These are phyloP conservation scores for Beroe ovata DNA, from an alignment of 37 sponge, comb jelly and placozoan species.

Conservation along the genomic window DNA sequence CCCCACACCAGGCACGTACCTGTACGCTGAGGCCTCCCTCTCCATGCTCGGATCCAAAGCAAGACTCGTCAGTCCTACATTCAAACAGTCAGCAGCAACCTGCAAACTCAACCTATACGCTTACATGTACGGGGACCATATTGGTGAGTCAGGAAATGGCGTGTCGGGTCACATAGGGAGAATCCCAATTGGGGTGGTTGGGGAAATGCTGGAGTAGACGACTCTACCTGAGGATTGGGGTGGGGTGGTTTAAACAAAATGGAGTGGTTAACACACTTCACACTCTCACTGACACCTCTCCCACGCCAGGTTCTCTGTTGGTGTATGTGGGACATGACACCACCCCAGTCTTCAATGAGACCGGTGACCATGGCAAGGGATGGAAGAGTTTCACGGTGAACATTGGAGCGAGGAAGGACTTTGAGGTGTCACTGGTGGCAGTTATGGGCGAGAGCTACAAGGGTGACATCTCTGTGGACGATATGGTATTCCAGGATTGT, in stretches of 20 bases:
- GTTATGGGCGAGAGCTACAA: conserved; percentile 60
- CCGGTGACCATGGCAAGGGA: conserved; percentile 59
- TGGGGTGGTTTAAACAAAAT: no score
- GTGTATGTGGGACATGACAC: conserved; percentile 43
- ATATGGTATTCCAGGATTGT: conserved; percentile 40
- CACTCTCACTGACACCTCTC: background rate
- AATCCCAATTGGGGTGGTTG: no score
- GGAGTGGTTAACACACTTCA: no score
- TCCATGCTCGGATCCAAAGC: background rate
- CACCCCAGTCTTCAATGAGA: conserved; percentile 41
- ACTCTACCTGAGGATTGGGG: no score
- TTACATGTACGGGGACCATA: conserved; percentile 51
- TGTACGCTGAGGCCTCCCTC: conserved; percentile 49
- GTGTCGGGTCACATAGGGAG: no score
- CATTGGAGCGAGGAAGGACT: conserved; percentile 43
- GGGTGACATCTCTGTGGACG: conserved; percentile 65
- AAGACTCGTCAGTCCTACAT: conserved; percentile 13
- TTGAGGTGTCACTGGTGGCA: conserved; percentile 34
- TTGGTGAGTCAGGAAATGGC: conserved; percentile 35
- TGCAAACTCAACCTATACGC: conserved; percentile 44
- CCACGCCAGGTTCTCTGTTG: conserved; percentile 3
- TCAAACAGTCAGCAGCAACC: conserved; percentile 22
- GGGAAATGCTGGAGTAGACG: no score
- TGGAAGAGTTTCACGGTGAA: conserved; percentile 44
- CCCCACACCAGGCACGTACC: conserved; percentile 8